Evolutionary conservation across 2,888 invertebrate genomes (phyloP), one percentile per base, ranked within the genome.

Genomic region (Eupithecia insigniata): DNA sequence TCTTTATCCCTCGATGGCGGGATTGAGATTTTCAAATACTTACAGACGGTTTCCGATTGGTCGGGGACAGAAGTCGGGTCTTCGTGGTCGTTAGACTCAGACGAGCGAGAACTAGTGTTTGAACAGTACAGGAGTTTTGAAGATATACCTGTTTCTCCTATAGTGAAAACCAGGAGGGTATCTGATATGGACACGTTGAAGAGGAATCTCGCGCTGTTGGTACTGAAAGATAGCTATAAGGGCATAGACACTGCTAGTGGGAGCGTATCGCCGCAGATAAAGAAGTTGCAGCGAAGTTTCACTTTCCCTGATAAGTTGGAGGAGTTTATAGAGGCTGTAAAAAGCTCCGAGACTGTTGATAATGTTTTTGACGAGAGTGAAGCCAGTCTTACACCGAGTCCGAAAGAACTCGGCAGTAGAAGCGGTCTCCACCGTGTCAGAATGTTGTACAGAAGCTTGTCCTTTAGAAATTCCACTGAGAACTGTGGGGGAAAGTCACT

Each of bases 101-200:
- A 87, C 34, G 86, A 83, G 60, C 81, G 81, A 18, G 82, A 83
- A 34, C 78, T 81, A 30, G 67, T 77, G 30, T 75, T 83, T 55
- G 90, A 90, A 65, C 86, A 83, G 77, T 86, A 87, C 71, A 89
- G 86, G 76, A 92, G 92, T 81, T 89, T 90, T 70, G 93, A 92
- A 81, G 92, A 93, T 91, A 89, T 92, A 79, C 89, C 90, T 43
- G 87, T 89, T 91, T 91, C 92, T 91, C 91, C 85, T 70, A 84
- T 79, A 84, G 83, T 83, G 91, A 93, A 85, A 92, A 93, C 89
- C 82, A 88, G 93, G 83, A 89, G 90, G 55, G 90, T 89, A 90
- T 93, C 93, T 22, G 90, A 88, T 68, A 79, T 85, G 39, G 84
- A 83, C 69, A 78, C 81, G 71, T 81, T 81, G 22, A 87, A 86